These are phyloP conservation scores for Epinephelus moara DNA, from an alignment of 2,113 vertebrate genomes.

Conservation along the genomic window DNA sequence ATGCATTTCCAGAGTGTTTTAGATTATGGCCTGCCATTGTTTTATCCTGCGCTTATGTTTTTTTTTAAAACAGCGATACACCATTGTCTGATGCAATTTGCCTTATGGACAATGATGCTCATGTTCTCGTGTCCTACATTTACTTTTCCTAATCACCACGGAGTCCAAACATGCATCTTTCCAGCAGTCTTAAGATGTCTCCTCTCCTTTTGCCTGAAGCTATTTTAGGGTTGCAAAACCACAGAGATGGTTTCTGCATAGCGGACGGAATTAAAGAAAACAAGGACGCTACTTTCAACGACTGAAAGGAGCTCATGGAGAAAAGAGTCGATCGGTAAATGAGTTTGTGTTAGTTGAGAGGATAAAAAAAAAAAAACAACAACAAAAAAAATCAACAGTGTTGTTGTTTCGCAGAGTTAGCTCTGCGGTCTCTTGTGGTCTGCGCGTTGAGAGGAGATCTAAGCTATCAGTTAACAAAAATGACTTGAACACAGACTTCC, in stretches of 20 bases:
- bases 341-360: constrained; percentile 62
- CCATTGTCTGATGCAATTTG: constrained; percentile 47
- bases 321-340: constrained; percentile 50
- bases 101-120: constrained; percentile 39
- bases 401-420: constrained; percentile 65
- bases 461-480: constrained; percentile 71
- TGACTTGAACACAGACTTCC: constrained; percentile 67
- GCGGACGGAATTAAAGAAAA: constrained; percentile 58
- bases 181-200: constrained; percentile 61
- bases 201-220: constrained; percentile 59
- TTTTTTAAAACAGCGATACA: constrained; percentile 25
- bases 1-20: constrained; percentile 75
- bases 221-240: constrained; percentile 60
- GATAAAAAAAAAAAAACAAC: neutral
- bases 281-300: constrained; percentile 54
- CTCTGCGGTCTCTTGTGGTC: constrained; percentile 68
- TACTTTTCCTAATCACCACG: constrained; percentile 63
- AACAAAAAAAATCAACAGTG: constrained; percentile 61
- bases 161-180: constrained; percentile 57
- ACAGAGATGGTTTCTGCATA: constrained; percentile 54
- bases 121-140: constrained; percentile 63
- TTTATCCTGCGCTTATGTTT: constrained; percentile 54
- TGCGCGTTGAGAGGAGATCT: constrained; percentile 68
- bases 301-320: constrained; percentile 44
- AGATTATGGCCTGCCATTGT: constrained; percentile 73